A percentile compares a stretch with the other conserved stretches of the same genome.
Evolutionary conservation across 2,797 vertebrate genomes (phyloP).

Genomic region (Crenichthys baileyi): DNA sequence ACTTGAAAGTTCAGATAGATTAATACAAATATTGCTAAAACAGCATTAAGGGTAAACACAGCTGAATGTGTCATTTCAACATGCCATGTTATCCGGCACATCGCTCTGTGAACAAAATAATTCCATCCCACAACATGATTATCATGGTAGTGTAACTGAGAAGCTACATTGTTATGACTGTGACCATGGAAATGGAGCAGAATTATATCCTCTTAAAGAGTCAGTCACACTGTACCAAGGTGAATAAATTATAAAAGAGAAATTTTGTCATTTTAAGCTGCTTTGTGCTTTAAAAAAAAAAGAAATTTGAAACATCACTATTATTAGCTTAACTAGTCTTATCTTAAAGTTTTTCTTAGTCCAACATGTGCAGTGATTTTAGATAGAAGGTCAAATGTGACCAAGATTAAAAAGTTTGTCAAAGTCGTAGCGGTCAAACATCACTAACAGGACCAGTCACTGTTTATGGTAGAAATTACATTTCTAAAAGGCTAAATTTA

Average conservation of each 20-base stretch:
- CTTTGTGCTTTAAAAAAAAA: not conserved
- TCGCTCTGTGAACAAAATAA: slow-evolving; percentile 37
- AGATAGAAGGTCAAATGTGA: slow-evolving; percentile 50
- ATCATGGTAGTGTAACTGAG: slow-evolving; percentile 16
- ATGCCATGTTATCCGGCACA: slow-evolving; percentile 18
- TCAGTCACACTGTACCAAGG: not conserved
- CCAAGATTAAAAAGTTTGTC: slow-evolving; percentile 42
- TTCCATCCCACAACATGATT: slow-evolving; percentile 31
- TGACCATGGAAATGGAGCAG: slow-evolving; percentile 40
- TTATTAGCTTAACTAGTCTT: slow-evolving; percentile 1
- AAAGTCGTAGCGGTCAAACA: not conserved
- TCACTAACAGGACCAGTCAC: no score
- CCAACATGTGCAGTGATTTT: slow-evolving; percentile 19
- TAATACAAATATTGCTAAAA: slow-evolving; percentile 32
- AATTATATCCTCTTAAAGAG: slow-evolving; percentile 3
- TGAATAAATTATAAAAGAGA: slow-evolving; percentile 9
- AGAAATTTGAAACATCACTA: not conserved
- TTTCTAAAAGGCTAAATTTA: no score
- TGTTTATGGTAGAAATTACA: no score
- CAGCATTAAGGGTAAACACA: slow-evolving; percentile 51
- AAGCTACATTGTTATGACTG: slow-evolving; percentile 42
- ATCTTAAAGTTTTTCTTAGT: slow-evolving; percentile 13
- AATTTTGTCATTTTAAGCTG: not conserved
- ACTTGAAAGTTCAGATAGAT: slow-evolving; percentile 24
- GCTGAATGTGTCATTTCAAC: slow-evolving; percentile 36